Evolutionary conservation across 2,113 vertebrate genomes (phyloP).

Genomic region (Toxotes jaculatrix): DNA sequence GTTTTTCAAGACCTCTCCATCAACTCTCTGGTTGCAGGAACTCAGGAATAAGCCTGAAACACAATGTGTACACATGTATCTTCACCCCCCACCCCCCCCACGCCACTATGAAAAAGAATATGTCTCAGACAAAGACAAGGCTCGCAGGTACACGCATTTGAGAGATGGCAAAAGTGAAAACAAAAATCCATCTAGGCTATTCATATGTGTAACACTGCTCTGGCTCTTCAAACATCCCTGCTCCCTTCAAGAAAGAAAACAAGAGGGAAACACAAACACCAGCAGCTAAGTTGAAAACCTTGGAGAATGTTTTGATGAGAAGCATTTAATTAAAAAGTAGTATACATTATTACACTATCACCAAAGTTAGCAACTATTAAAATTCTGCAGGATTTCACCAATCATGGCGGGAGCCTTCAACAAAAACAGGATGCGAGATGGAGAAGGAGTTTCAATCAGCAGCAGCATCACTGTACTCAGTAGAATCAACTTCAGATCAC

Average conservation of each 20-base stretch:
- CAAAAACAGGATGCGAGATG: slow-evolving; percentile 2
- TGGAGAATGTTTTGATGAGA: not conserved
- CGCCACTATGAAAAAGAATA: slow-evolving; percentile 23
- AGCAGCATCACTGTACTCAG: slow-evolving; percentile 19
- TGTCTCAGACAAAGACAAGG: slow-evolving; percentile 38
- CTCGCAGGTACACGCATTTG: slow-evolving; percentile 46
- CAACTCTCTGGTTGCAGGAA: slow-evolving; percentile 52
- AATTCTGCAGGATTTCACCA: slow-evolving; percentile 1
- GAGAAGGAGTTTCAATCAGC: slow-evolving; percentile 20
- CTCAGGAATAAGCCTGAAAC: slow-evolving; percentile 53
- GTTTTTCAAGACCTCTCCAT: slow-evolving; percentile 67
- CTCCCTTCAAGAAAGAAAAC: not conserved
- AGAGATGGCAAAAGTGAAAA: slow-evolving; percentile 2
- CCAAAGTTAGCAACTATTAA: not conserved
- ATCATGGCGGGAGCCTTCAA: not conserved
- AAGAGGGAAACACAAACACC: not conserved
- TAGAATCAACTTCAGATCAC: slow-evolving; percentile 40
- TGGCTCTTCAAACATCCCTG: not conserved
- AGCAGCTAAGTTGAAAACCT: not conserved
- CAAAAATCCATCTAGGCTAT: not conserved
- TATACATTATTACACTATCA: not conserved
- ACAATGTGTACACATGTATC: slow-evolving; percentile 39
- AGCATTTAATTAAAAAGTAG: not conserved
- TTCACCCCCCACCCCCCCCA: slow-evolving; percentile 20
- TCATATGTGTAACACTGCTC: slow-evolving; percentile 6